Percentiles rank a stretch among this genome's conserved stretches.
Evolutionary conservation across 2,113 vertebrate genomes (phyloP).

Genomic region (Spea multiplicata): DNA sequence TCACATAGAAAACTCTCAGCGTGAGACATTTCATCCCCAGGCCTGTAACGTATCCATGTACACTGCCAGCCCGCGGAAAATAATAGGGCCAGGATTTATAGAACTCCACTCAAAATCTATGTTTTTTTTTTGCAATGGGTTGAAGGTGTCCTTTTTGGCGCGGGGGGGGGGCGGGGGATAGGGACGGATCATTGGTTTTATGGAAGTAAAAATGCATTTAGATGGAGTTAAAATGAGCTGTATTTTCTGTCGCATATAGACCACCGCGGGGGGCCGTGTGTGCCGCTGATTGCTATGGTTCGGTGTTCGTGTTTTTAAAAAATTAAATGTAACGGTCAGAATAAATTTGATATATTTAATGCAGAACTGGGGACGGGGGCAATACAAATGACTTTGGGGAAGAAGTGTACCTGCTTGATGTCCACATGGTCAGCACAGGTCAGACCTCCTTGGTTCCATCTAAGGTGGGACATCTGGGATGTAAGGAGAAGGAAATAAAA

Average conservation of each 20-base stretch:
- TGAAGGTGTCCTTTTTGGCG: not conserved
- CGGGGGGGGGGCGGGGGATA: not conserved
- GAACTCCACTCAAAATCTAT: not conserved
- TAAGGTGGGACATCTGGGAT: too few relatives aligned
- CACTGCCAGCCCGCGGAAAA: constrained; percentile 2
- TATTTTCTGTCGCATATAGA: not conserved
- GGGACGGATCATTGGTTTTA: constrained; percentile 9
- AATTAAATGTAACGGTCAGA: not conserved
- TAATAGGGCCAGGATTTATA: not conserved
- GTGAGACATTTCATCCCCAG: not conserved
- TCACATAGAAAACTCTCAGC: not conserved
- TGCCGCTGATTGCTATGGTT: not conserved
- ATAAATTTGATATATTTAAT: not conserved
- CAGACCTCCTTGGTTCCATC: too few relatives aligned
- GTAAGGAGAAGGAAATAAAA: too few relatives aligned
- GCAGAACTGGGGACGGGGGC: not conserved
- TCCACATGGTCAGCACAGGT: too few relatives aligned
- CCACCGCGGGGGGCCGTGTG: not conserved
- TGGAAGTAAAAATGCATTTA: not conserved
- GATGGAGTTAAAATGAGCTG: not conserved
- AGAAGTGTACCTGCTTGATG: not conserved
- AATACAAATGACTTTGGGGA: not conserved
- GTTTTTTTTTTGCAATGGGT: not conserved
- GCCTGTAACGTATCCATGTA: not conserved
- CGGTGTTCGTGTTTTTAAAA: not conserved